Conservation (phyloP, 2,888 invertebrate species). For the Tiliacea aurago region DNA sequence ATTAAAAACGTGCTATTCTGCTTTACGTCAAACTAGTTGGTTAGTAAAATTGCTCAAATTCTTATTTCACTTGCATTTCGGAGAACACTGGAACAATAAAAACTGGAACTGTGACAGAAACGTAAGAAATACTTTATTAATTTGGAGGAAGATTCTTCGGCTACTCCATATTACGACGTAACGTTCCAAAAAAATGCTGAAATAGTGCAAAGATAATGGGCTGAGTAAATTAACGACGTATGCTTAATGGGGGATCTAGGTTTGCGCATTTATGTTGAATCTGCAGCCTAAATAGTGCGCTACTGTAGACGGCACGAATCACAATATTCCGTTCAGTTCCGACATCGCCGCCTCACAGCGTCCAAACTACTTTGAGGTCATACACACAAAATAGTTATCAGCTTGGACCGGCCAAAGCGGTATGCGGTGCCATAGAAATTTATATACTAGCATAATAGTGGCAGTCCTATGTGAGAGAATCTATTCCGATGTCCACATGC, state of each 20-base stretch:
- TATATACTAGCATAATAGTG: conserved; percentile 58
- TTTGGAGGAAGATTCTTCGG: conserved; percentile 40
- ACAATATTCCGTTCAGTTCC: conserved; percentile 63
- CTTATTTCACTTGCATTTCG: conserved; percentile 37
- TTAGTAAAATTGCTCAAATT: conserved; percentile 20
- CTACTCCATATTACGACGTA: conserved; percentile 25
- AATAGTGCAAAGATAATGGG: conserved; percentile 67
- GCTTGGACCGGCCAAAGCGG: conserved; percentile 54
- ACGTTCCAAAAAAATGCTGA: conserved; percentile 56
- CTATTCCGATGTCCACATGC: conserved; percentile 50
- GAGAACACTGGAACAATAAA: conserved; percentile 23
- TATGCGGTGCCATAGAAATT: conserved; percentile 65
- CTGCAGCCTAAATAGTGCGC: conserved; percentile 58
- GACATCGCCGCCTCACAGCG: conserved; percentile 49
- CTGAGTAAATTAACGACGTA: conserved; percentile 69
- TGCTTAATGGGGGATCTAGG: conserved; percentile 60
- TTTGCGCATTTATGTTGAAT: conserved; percentile 56
- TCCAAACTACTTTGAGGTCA: conserved; percentile 58
- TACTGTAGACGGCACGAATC: conserved; percentile 48
- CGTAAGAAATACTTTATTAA: conserved; percentile 34
- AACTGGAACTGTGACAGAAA: conserved; percentile 41
- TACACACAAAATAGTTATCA: conserved; percentile 67
- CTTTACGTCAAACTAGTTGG: conserved; percentile 28
- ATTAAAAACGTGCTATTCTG: conserved; percentile 12
- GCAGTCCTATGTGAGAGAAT: conserved; percentile 50